Percentiles rank a stretch among this genome's conserved stretches.
These are phyloP conservation scores for Vandiemenella viatica DNA, from an alignment of 2,888 invertebrate genomes.

Conservation along the genomic window DNA sequence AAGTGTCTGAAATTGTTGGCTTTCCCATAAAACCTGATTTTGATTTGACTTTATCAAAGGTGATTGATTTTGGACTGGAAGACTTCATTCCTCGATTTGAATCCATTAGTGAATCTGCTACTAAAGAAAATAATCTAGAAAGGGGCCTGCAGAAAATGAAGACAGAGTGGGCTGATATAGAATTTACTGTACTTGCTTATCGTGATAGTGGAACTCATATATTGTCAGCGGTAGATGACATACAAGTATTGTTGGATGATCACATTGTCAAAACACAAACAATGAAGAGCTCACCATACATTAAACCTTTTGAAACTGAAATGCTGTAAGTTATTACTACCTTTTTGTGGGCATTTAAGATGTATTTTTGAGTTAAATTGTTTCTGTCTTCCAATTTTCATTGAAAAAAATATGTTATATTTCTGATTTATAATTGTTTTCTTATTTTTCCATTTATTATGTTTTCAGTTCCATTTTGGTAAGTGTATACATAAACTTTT, in stretches of 20 bases:
- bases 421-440: too few relatives aligned
- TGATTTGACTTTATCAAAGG: slow-evolving; percentile 65
- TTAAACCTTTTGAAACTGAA: slow-evolving; percentile 81
- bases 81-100: slow-evolving; percentile 84
- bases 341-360: too few relatives aligned
- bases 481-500: too few relatives aligned
- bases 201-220: slow-evolving; percentile 85
- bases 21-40: slow-evolving; percentile 74
- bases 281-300: slow-evolving; percentile 93
- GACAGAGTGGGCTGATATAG: slow-evolving; percentile 73
- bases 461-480: too few relatives aligned
- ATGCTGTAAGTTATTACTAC: slow-evolving; percentile 56
- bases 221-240: slow-evolving; percentile 80
- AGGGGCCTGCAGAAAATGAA: slow-evolving; percentile 78
- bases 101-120: slow-evolving; percentile 82
- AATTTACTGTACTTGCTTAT: slow-evolving; percentile 56
- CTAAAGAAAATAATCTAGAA: slow-evolving; percentile 88
- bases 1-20: slow-evolving; percentile 86
- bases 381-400: too few relatives aligned
- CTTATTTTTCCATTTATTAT: too few relatives aligned
- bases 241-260: slow-evolving; percentile 83
- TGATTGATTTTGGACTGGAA: slow-evolving; percentile 77
- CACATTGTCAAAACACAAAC: slow-evolving; percentile 94
- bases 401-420: too few relatives aligned
- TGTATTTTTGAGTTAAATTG: too few relatives aligned